These are phyloP conservation scores for Caenorhabditis sp. DNA, from an alignment of 2,888 invertebrate species.

Conservation along the genomic window DNA sequence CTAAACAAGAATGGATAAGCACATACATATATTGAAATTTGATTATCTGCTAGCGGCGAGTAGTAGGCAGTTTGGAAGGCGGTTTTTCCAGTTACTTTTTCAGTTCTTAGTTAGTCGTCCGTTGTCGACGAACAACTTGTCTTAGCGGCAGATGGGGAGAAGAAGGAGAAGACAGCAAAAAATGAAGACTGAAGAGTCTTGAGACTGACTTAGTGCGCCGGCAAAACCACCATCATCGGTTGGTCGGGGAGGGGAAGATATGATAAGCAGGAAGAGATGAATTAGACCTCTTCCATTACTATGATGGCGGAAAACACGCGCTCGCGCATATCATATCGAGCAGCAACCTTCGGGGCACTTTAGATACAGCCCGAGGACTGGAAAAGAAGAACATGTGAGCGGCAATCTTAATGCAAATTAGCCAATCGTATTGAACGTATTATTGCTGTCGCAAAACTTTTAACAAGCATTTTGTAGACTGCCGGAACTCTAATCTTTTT, in stretches of 20 bases:
- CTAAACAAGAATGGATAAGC: slow-evolving; percentile 40
- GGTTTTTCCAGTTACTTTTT: slow-evolving; percentile 14
- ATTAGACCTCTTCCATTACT: slow-evolving; percentile 53
- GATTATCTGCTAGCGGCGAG: slow-evolving; percentile 44
- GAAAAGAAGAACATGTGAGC: slow-evolving; percentile 4
- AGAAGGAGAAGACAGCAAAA: slow-evolving; percentile 20
- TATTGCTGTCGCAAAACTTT: no score
- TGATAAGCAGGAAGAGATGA: slow-evolving; percentile 63
- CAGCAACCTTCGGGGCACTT: slow-evolving; percentile 31
- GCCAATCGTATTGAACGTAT: background rate
- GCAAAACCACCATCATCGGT: slow-evolving; percentile 29
- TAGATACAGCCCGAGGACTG: slow-evolving; percentile 3
- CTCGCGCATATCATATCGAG: slow-evolving; percentile 35
- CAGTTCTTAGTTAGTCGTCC: slow-evolving; percentile 2
- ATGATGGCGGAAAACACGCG: slow-evolving; percentile 45
- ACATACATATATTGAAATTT: slow-evolving; percentile 61
- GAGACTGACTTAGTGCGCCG: slow-evolving; percentile 49
- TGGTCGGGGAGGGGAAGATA: slow-evolving; percentile 27
- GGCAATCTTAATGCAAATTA: background rate
- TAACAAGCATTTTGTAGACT: no score
- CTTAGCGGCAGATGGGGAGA: slow-evolving; percentile 1
- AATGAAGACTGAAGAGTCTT: slow-evolving; percentile 44
- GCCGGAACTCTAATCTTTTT: no score
- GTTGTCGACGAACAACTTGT: slow-evolving; percentile 27
- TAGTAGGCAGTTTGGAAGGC: slow-evolving; percentile 24